Base-by-base conservation (phyloP, 2,888 invertebrate species). In the Agelastica alni region DNA sequence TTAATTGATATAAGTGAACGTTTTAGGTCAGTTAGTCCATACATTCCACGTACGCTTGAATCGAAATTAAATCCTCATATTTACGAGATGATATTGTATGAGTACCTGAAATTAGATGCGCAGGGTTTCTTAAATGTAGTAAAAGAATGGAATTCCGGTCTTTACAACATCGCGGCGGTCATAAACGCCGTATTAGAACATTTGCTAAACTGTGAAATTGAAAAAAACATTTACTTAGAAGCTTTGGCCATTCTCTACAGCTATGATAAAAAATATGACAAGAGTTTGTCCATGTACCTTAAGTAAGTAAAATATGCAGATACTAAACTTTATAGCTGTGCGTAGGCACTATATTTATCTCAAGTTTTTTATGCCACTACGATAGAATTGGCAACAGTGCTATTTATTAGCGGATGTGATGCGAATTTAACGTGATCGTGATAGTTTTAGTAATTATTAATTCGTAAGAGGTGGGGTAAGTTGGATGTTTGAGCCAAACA, bases 1-100 rank as follows among this genome's bases (percentile, higher is more conserved):
- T n/a, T 9, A 14, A 36, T 26, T 45, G 6, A 2, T 20, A 20
- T 32, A 28, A 16, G 1, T 17, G 9, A 30, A 4, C 31, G 4
- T 59, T 37, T 47, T 53, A 80, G 91, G 68, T 85, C 89, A 6
- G 83, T 92, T 16, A 88, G 92, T 69, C 81, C 86, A 0, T 93
- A 91, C 73, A 82, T 95, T 55, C 94, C 94, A 1, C 83, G 86
- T 61, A 83, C 82, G 1, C 78, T 84, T 4, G 87, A 90, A 45
- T 85, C 87, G 48, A 84, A 85, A 53, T 79, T 95, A 43, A 87
- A 87, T 73, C 86, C 91, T 1, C 86, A 91, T 47, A 88, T 95
- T 59, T 97, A 97, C 74, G 96, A 97, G 78, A 88, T 95, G 85
- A 93, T 97, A 56, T 82, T 97, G 17, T 93, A 89, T 71, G 96